phyloP scores from a whole-genome alignment of 2,113 vertebrate species.

The Strix aluco region DNA sequence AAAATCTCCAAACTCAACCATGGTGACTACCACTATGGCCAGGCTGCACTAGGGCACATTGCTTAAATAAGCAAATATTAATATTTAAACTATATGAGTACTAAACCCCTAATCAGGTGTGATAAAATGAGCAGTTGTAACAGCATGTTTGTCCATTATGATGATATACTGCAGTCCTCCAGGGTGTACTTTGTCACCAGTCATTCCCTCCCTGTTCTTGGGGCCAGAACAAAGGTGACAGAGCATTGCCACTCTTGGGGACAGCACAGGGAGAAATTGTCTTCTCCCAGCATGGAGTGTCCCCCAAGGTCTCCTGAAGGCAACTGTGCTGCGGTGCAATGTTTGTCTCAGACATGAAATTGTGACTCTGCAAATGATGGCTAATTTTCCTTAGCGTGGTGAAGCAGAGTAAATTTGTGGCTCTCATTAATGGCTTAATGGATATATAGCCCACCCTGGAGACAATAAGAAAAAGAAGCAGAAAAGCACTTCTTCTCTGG shows the following conservation, averaged over 20 bases:
- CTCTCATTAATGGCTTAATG: not conserved
- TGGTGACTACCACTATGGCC: not conserved
- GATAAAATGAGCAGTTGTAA: not conserved
- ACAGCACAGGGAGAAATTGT: rapidly evolving
- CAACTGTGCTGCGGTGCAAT: not conserved
- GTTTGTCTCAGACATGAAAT: not conserved
- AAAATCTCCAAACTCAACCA: slow-evolving; percentile 64
- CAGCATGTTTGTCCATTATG: rapidly evolving
- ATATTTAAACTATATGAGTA: slow-evolving; percentile 41
- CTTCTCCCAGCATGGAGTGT: not conserved
- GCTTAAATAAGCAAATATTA: slow-evolving; percentile 34
- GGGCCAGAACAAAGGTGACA: not conserved
- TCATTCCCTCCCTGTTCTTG: not conserved
- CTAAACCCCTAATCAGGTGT: not conserved
- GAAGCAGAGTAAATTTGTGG: not conserved
- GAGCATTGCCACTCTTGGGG: not conserved
- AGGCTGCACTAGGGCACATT: not conserved
- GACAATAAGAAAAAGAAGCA: not conserved
- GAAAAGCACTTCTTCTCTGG: not conserved
- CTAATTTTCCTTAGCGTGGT: not conserved
- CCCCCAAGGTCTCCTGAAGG: not conserved
- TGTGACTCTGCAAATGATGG: not conserved
- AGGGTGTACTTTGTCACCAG: slow-evolving; percentile 35
- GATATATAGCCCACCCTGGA: not conserved
- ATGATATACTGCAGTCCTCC: not conserved